Evolutionary conservation across 2,797 vertebrate genomes (phyloP), one percentile per base, ranked within the genome.

Genomic region (Artibeus jamaicensis): DNA sequence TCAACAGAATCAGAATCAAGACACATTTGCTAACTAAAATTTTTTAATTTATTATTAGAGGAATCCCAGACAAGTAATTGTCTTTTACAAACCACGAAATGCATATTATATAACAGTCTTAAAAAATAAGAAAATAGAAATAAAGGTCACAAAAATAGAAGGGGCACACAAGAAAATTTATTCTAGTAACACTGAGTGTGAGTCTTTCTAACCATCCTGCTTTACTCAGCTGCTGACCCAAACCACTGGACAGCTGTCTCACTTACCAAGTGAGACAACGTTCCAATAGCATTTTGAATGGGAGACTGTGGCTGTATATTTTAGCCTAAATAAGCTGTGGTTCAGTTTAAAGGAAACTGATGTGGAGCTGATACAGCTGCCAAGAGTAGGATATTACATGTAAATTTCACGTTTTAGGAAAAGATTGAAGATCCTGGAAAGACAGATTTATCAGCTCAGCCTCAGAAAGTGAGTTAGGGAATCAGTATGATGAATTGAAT

Each of bases 401-500:
- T 44, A 81, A 94, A 90, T 67, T 48, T 83, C 79, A 46, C 39
- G 74, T 88, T 88, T 88, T 68, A 89, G 85, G 39, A 67, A 74
- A 90, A 79, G n/a, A 86, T 53, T 93, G 90, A 86, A 96, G 44
- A 46, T 50, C 9, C 18, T 90, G 86, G 44, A 71, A 89, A 73
- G 32, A 55, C 19, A 39, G 32, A 74, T 92, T 93, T 92, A 94
- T 81, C 48, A 79, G n/a, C n/a, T 42, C 24, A 74, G 59, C 29
- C 19, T 86, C 29, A 87, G 48, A 81, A 4, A 88, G 19, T 90
- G 22, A 73, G 12, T 81, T 48, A 83, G n/a, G 9, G n/a, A 81
- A 91, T 84, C 39, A 29, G 57, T 81, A 78, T 86, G 82, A 94
- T 48, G 26, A 96, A 86, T 77, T 93, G 81, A 94, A 93, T 67